Percentiles rank a stretch among this genome's conserved stretches.
Conservation (phyloP, 2,797 vertebrate genomes). For the Holocentrus rufus region DNA sequence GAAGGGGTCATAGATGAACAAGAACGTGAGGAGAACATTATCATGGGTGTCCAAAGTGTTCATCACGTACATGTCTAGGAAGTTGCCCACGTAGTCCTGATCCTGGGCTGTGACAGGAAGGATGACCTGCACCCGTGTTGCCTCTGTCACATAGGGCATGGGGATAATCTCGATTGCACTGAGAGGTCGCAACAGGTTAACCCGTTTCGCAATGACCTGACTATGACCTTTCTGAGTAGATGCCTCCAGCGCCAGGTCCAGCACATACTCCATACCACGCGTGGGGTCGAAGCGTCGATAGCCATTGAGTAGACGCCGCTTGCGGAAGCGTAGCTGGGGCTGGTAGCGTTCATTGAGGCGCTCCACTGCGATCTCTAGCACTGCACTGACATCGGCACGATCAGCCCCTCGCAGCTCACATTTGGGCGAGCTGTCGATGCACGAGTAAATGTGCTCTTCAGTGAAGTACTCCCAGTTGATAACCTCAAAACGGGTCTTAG, state of each 20-base stretch:
- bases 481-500: conserved; percentile 94
- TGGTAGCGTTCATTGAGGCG: conserved; percentile 91
- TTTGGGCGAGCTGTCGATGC: conserved; percentile 90
- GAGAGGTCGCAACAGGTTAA: conserved; percentile 91
- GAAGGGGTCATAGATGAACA: conserved; percentile 92
- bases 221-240: conserved; percentile 93
- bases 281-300: conserved; percentile 96
- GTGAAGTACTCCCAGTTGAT: conserved; percentile 99
- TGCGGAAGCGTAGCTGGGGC: conserved; percentile 92
- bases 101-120: conserved; percentile 89
- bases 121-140: conserved; percentile 93
- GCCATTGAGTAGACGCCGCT: conserved; percentile 90
- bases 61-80: conserved; percentile 93
- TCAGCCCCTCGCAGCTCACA: conserved; percentile 91
- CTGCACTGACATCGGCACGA: conserved; percentile 85
- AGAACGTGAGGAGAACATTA: conserved; percentile 90
- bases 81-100: conserved; percentile 86
- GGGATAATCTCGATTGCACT: conserved; percentile 95
- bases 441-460: conserved; percentile 94
- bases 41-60: conserved; percentile 92
- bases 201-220: conserved; percentile 88
- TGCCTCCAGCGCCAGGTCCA: conserved; percentile 93
- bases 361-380: conserved; percentile 89
- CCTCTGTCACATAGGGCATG: conserved; percentile 98
- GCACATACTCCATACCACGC: conserved; percentile 94